A percentile compares a stretch with the other conserved stretches of the same genome.
Conservation (phyloP, 2,888 invertebrate species). For the Hoplodrina ambigua region DNA sequence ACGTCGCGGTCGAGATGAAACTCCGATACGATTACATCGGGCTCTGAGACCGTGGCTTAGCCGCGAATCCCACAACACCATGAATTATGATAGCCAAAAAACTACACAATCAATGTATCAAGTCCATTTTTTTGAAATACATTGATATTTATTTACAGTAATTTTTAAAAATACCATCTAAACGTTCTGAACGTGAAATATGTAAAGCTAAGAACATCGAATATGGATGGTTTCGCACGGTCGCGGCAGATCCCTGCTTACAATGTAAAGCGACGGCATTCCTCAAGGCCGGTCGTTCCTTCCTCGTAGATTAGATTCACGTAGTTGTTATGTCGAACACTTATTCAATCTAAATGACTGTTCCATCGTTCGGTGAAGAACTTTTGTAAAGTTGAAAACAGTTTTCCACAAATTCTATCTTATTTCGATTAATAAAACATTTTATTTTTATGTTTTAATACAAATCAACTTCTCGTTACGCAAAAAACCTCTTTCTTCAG, state of each 20-base stretch:
- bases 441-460: too few species aligned
- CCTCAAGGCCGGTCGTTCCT: constrained; percentile 86
- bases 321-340: constrained; percentile 63
- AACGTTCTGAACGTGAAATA: constrained; percentile 14
- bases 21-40: constrained; percentile 71
- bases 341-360: constrained; percentile 67
- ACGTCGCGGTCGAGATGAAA: constrained; percentile 67
- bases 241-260: constrained; percentile 48
- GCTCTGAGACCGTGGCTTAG: constrained; percentile 64
- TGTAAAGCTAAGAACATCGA: constrained; percentile 31
- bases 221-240: constrained; percentile 50
- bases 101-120: background rate
- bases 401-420: constrained; percentile 14
- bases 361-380: constrained; percentile 42
- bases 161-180: background rate
- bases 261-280: constrained; percentile 77
- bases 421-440: too few species aligned
- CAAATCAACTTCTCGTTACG: too few species aligned
- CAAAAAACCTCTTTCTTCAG: too few species aligned
- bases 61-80: constrained; percentile 52
- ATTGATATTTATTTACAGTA: constrained; percentile 29
- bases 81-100: constrained; percentile 38
- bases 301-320: constrained; percentile 65
- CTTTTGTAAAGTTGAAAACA: constrained; percentile 31
- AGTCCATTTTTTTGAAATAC: constrained; percentile 1